Base-by-base conservation (phyloP, 2,797 vertebrate species). In the Tachyglossus aculeatus region DNA sequence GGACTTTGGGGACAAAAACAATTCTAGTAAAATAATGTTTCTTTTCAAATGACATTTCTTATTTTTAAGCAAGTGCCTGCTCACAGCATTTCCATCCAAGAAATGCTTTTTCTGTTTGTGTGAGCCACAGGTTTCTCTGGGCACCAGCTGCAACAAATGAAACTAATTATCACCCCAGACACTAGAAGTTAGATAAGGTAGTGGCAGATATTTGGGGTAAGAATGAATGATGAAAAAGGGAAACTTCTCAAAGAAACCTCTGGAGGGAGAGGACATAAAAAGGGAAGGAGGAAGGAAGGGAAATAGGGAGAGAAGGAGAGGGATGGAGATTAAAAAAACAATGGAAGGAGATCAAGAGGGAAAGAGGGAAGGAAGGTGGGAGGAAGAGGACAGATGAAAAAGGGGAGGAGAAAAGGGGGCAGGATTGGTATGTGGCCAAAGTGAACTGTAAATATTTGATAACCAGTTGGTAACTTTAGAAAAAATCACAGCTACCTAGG, bases 121-220 rank as follows among this genome's bases (percentile, higher is more conserved):
- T 78, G 71, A 82, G 74, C 74, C 6, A 4, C 48, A 62, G 19
- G 54, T 78, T 58, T 72, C 38, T 43, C 74, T 64, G 2, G 69
- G 53, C 77, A 88, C 71, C 79, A 85, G 78, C 84, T 84, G 85
- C 33, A 5, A 81, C 69, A 78, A 84, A 85, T 80, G 66, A 81
- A 89, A 86, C 77, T 66, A 81, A 83, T 75, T 89, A 88, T 87
- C 68, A 70, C 77, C 69, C 76, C 84, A 86, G 67, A 61, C 74
- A 78, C 77, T 78, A 74, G 63, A 74, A 85, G 80, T 78, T 82
- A 70, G 64, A 80, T 74, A 88, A 86, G 70, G 81, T 36, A 80
- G 68, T 80, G 74, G 61, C 1, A 36, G 69, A 52, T 84, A 80
- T 77, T 60, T 80, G 73, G 71, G 77, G 52, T 57, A 77, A 78